Percentiles rank a stretch among this genome's conserved stretches.
phyloP scores from a whole-genome alignment of 2,113 vertebrate species.

The Varanus komodoensis region DNA sequence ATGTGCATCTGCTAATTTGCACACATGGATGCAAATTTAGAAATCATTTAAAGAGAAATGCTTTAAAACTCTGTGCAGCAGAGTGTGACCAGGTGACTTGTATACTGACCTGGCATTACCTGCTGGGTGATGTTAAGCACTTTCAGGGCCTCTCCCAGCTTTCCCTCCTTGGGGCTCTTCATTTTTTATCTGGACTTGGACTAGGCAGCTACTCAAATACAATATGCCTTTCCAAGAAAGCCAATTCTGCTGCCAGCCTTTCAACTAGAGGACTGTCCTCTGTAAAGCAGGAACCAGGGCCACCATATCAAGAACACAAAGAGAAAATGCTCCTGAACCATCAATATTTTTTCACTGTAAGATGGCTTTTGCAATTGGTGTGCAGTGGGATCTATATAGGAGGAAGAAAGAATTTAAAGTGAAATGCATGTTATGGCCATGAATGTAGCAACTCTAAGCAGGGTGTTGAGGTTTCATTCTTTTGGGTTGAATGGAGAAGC shows the following conservation, averaged over 20 bases:
- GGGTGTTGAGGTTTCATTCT: not conserved
- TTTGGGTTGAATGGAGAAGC: too few relatives aligned
- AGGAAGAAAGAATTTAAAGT: not conserved
- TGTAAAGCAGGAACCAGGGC: not conserved
- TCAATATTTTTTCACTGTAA: too few relatives aligned
- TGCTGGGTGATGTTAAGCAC: not conserved
- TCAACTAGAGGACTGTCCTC: not conserved
- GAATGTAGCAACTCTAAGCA: too few relatives aligned
- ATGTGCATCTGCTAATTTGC: too few relatives aligned
- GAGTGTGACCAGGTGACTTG: not conserved
- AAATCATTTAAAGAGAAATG: too few relatives aligned
- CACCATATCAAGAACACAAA: not conserved
- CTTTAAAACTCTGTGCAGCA: not conserved
- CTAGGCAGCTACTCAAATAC: too few relatives aligned
- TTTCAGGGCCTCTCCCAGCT: not conserved
- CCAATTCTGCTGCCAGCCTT: not conserved
- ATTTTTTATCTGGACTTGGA: not conserved
- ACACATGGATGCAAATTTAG: too few relatives aligned
- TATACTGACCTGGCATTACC: too few relatives aligned
- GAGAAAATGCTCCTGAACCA: not conserved
- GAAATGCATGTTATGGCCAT: not conserved
- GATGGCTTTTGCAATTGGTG: not conserved
- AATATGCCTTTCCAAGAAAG: not conserved
- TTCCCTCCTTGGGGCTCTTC: not conserved
- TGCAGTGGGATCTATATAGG: not conserved